phyloP scores from a whole-genome alignment of 2,113 vertebrate species.

The Aythya baeri region DNA sequence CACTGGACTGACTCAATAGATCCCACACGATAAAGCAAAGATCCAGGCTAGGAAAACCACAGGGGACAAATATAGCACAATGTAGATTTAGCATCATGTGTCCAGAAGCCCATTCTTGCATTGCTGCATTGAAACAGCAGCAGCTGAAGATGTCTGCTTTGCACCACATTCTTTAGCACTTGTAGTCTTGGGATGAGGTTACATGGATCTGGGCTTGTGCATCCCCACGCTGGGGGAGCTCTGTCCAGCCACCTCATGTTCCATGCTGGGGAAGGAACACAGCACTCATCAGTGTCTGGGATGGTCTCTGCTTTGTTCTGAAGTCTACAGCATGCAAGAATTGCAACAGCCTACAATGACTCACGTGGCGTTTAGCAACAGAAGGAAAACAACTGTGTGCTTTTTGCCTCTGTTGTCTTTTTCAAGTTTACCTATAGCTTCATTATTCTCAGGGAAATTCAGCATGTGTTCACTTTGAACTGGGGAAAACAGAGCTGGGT shows the following conservation, averaged over 20 bases:
- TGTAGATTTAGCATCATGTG: background rate
- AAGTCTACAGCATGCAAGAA: background rate
- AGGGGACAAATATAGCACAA: background rate
- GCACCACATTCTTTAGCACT: background rate
- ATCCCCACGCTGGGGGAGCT: background rate
- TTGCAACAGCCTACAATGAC: background rate
- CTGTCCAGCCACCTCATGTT: background rate
- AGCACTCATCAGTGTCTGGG: background rate
- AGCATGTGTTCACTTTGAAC: background rate
- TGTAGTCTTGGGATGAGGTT: background rate
- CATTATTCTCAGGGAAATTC: background rate
- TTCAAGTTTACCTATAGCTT: background rate
- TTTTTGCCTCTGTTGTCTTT: background rate
- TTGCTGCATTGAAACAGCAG: background rate
- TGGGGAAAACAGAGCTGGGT: background rate
- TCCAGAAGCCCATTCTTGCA: background rate
- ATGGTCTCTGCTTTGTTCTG: background rate
- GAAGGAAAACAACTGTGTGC: background rate
- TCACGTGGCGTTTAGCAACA: background rate
- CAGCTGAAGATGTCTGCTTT: background rate
- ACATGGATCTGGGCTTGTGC: accelerated
- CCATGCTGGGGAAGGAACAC: background rate
- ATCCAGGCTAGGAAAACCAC: background rate
- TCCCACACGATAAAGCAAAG: background rate
- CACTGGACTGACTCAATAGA: background rate